A percentile compares a stretch with the other conserved stretches of the same genome.
Evolutionary conservation across 1,140 invertebrate species (phyloP).

Genomic region (Aethina tumida): DNA sequence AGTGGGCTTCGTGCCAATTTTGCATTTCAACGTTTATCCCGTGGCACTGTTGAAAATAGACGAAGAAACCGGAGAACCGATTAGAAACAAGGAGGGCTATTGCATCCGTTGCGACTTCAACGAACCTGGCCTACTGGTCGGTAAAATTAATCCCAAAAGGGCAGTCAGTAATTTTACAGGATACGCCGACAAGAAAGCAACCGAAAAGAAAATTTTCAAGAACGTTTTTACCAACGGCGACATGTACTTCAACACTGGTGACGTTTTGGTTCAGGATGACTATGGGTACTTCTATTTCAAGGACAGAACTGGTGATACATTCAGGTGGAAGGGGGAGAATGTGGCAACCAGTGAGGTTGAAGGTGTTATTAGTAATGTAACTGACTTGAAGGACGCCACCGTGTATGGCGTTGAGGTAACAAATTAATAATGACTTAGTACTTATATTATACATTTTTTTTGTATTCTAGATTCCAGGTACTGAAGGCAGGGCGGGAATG

Average conservation of each 20-base stretch:
- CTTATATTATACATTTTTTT: constrained; percentile 4
- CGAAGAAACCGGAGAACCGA: constrained; percentile 66
- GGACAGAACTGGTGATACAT: constrained; percentile 93
- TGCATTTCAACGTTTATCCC: constrained; percentile 54
- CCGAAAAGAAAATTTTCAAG: constrained; percentile 81
- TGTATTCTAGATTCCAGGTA: constrained; percentile 54
- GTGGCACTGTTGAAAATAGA: constrained; percentile 72
- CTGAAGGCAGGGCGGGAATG: constrained; percentile 94
- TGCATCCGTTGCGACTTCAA: constrained; percentile 70
- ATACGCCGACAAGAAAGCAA: constrained; percentile 82
- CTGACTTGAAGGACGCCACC: constrained; percentile 59
- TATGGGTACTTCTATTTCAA: constrained; percentile 92
- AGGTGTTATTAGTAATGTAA: constrained; percentile 73
- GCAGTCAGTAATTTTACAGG: constrained; percentile 61
- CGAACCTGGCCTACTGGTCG: constrained; percentile 60
- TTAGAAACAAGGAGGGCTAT: constrained; percentile 62
- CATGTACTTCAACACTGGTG: constrained; percentile 84
- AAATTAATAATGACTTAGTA: constrained; percentile 21
- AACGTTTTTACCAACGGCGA: constrained; percentile 85
- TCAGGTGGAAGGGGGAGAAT: constrained; percentile 91
- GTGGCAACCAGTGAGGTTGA: constrained; percentile 96
- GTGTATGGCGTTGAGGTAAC: constrained; percentile 85
- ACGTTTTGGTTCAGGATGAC: constrained; percentile 84
- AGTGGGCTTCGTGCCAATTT: constrained; percentile 81
- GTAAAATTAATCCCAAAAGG: constrained; percentile 69